A percentile compares a stretch with the other conserved stretches of the same genome.
Conservation (phyloP, 2,888 invertebrate species). For the Argyra leucocephala region DNA sequence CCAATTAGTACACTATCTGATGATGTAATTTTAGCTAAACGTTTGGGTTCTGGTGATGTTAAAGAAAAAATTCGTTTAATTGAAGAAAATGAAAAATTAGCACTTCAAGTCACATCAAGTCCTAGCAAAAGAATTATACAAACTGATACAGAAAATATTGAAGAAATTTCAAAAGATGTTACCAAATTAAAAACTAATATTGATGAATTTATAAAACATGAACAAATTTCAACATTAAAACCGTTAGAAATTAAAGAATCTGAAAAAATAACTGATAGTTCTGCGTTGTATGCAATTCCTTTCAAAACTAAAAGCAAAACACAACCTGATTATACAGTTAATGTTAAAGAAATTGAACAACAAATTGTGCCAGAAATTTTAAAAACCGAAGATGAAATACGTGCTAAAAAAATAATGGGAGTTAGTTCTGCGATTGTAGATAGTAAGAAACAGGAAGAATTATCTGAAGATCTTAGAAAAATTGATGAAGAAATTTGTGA, state of each 20-base stretch:
- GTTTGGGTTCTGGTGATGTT: conserved; percentile 44
- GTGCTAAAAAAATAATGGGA: conserved; percentile 14
- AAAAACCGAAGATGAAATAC: conserved; percentile 9
- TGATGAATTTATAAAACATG: conserved; percentile 15
- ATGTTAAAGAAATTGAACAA: conserved; percentile 19
- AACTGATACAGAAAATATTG: neutral
- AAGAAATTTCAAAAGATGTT: neutral
- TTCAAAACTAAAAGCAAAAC: conserved; percentile 1
- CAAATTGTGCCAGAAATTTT: conserved; percentile 18
- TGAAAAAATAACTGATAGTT: conserved; percentile 17
- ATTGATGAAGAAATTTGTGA: conserved; percentile 33
- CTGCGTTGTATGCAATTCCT: neutral
- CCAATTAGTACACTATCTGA: neutral
- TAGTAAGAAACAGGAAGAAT: neutral
- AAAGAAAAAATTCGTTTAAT: conserved; percentile 48
- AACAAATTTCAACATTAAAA: conserved; percentile 16
- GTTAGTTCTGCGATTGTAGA: neutral
- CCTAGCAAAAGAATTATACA: conserved; percentile 4
- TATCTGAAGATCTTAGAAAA: conserved; percentile 20
- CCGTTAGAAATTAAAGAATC: conserved; percentile 34
- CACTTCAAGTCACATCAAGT: neutral
- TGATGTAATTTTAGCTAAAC: conserved; percentile 4
- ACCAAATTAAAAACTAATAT: neutral
- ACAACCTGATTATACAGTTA: conserved; percentile 5
- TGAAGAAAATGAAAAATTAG: conserved; percentile 42